Base-by-base conservation (phyloP, 1,140 invertebrate genomes). In the Drosophila arizonae region DNA sequence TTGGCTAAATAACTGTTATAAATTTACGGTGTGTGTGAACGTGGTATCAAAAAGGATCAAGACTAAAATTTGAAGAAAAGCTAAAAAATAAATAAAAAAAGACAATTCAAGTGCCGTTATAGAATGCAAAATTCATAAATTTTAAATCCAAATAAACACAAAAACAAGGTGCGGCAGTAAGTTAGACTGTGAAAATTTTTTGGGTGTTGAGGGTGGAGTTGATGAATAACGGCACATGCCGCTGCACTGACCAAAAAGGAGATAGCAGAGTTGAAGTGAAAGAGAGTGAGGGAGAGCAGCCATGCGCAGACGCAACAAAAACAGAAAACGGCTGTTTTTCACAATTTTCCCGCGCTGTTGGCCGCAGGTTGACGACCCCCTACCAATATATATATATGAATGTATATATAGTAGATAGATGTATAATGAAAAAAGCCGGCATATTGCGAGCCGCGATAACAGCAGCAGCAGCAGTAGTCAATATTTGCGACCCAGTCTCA, bases 241-340 rank as follows among this genome's bases (percentile, higher is more conserved):
- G 64, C 56, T 56, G 66, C 57, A 73, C 43, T 43, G 66, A 26
- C 51, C 56, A 55, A 39, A 36, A 33, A 39, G 6, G 6, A 28
- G 21, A 39, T 39, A 39, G 36, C 5, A 17, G 43, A 46, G 17
- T 17, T n/a, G 15, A 11, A 15, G 1, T 15, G 17, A 26, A 21
- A 55, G 24, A 6, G 26, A 52, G 10, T 1, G 43, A 46, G 43
- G 5, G 17, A 13, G 9, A 28, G 30, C 41, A 11, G 46, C 56
- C 67, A 75, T 71, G 67, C 67, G 68, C 72, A 75, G 68, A 36
- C 60, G 72, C 72, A 33, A 70, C 68, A 70, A 75, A 71, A 65
- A 75, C 72, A 75, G 30, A 75, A 87, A 87, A 87, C 84, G 79
- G 84, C 84, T 87, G 82, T 79, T 88, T 76, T 84, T 77, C 64